Evolutionary conservation across 2,113 vertebrate species (phyloP).

Genomic region (Spermophilus dauricus): DNA sequence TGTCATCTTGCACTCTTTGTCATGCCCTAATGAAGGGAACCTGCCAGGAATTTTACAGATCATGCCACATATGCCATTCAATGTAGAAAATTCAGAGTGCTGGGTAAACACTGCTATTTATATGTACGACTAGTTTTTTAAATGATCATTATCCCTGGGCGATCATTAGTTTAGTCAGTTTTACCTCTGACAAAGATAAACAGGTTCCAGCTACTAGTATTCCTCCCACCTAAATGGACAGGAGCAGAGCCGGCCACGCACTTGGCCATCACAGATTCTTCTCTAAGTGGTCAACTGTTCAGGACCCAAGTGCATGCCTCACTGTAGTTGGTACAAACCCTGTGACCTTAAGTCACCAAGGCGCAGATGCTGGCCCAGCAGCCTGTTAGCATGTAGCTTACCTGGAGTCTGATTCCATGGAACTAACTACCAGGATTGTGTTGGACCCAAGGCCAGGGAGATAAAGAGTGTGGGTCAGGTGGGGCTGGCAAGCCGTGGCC

Average conservation of each 20-base stretch:
- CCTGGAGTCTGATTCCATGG: accelerated
- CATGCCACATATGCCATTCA: too few species aligned
- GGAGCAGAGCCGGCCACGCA: background rate
- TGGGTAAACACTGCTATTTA: background rate
- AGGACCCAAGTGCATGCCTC: accelerated
- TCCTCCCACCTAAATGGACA: background rate
- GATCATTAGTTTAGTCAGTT: background rate
- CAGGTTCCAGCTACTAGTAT: background rate
- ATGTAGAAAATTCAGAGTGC: background rate
- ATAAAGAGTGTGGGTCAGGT: background rate
- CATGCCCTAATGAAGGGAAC: background rate
- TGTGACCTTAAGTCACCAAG: too few species aligned
- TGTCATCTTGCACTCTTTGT: background rate
- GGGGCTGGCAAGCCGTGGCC: accelerated
- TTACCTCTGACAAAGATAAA: background rate
- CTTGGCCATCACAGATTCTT: background rate
- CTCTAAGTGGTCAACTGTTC: accelerated
- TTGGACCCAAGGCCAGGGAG: accelerated
- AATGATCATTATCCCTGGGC: too few species aligned
- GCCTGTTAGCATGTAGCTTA: too few species aligned
- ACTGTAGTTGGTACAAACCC: background rate
- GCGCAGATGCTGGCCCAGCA: background rate
- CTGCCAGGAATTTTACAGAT: background rate
- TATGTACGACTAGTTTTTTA: background rate
- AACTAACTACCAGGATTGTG: accelerated